Percentiles rank a stretch among this genome's conserved stretches.
These are phyloP conservation scores for Gonatopus flavifemur DNA, from an alignment of 1,140 invertebrate genomes.

Conservation along the genomic window DNA sequence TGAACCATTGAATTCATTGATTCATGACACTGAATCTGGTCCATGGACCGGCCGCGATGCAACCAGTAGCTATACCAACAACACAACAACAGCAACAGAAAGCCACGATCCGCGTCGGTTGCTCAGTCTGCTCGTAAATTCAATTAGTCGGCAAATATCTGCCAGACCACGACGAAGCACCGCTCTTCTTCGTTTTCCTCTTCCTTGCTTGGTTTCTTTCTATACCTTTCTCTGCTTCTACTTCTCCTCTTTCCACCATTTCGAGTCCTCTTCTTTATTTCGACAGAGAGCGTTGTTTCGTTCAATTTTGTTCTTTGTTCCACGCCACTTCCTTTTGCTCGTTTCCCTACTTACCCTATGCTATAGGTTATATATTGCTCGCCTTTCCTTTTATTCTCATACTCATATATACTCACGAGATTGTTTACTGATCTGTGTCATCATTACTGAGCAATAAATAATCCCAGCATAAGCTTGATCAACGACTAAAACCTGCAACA, in stretches of 20 bases:
- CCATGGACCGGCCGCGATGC: constrained; percentile 42
- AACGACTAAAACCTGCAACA: too few relatives aligned
- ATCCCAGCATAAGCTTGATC: too few relatives aligned
- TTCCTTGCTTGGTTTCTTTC: constrained; percentile 12
- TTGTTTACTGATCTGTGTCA: too few relatives aligned
- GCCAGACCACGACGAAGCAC: constrained; percentile 27
- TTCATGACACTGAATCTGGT: constrained; percentile 48
- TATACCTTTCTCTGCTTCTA: constrained; percentile 12
- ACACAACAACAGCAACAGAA: too few relatives aligned
- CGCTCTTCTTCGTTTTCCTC: constrained; percentile 27
- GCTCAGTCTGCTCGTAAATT: constrained; percentile 45
- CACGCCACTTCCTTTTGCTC: constrained; percentile 30
- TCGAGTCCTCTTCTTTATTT: constrained; percentile 26
- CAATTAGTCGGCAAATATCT: constrained; percentile 50
- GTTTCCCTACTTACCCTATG: constrained; percentile 21
- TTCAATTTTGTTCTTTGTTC: constrained; percentile 38
- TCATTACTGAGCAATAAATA: too few relatives aligned
- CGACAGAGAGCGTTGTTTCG: constrained; percentile 28
- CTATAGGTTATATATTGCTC: too few relatives aligned
- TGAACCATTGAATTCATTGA: too few relatives aligned
- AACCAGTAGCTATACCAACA: too few relatives aligned
- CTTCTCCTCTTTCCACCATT: constrained; percentile 8
- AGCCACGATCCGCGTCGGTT: constrained; percentile 30
- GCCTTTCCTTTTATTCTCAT: constrained; percentile 29
- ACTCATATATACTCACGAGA: too few relatives aligned